Base-by-base conservation (phyloP, 1,140 invertebrate genomes). In the Portunus trituberculatus region DNA sequence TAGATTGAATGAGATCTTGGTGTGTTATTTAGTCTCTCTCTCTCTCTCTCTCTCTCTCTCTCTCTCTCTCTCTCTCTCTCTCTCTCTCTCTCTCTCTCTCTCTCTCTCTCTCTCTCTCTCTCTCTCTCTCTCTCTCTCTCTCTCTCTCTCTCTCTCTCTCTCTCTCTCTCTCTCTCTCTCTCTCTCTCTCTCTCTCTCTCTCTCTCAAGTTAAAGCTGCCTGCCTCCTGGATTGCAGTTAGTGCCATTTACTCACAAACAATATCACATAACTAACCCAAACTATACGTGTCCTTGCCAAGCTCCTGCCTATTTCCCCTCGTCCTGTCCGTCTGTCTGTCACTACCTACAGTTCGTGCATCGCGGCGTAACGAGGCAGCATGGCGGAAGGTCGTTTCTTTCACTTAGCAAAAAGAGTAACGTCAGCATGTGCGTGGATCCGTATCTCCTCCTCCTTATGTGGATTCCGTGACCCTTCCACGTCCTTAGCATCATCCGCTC, bases 1-100 rank as follows among this genome's bases (percentile, higher is more conserved):
- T 59, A 59, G 12, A 59, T 59, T 59, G 52, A 59, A 59, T 59
- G 52, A 59, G 52, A 59, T 59, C 52, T 59, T 59, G 52, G 52
- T 59, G 10, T 76, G 20, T 76, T 25, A 2, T 76, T 76, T 76
- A n/a, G 12, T 76, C 6, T 76, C n/a, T n/a, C n/a, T 76, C 67
- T 76, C 67, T 76, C 59, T 76, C 59, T 76, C 86, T 31, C 86
- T 87, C 31, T 87, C 86, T 87, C 86, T 87, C 6, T 87, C 86
- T 29, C 12, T 31, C 6, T 29, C 86, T 29, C 86, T 14, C 31
- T 29, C 86, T 87, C n/a, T n/a, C n/a, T n/a, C n/a, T n/a, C n/a
- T n/a, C n/a, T n/a, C n/a, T n/a, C n/a, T n/a, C n/a, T n/a, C n/a
- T n/a, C n/a, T n/a, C n/a, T n/a, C n/a, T n/a, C n/a, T n/a, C n/a